Evolutionary conservation across 2,797 vertebrate species (phyloP).

Genomic region (Pristis pectinata): DNA sequence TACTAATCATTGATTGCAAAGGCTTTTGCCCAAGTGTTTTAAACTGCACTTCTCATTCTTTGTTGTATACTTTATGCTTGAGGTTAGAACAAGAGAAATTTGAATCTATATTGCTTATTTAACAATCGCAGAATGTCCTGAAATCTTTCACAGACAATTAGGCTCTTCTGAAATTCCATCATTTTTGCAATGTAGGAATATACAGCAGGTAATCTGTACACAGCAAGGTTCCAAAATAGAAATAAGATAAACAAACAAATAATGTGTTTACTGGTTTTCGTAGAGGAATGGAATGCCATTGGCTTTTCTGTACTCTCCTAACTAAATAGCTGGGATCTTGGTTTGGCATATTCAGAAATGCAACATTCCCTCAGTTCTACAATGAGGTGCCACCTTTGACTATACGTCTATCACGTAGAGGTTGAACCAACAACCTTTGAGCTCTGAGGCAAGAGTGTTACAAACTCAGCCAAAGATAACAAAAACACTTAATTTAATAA

Average conservation of each 20-base stretch:
- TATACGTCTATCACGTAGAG: neutral
- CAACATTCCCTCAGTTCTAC: neutral
- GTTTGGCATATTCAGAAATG: neutral
- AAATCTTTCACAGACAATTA: neutral
- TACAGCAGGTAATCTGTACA: neutral
- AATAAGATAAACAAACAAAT: neutral
- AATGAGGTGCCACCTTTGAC: neutral
- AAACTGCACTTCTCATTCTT: neutral
- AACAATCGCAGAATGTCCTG: neutral
- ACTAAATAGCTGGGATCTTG: neutral
- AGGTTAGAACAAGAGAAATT: neutral
- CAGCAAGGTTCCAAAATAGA: neutral
- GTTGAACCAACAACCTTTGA: neutral
- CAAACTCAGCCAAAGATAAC: neutral
- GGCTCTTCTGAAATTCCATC: neutral
- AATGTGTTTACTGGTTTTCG: neutral
- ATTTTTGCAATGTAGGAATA: neutral
- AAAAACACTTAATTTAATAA: neutral
- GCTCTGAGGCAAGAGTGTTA: neutral
- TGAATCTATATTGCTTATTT: neutral
- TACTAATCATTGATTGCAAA: neutral
- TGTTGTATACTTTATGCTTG: neutral
- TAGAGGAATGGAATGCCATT: neutral
- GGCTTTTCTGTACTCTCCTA: neutral
- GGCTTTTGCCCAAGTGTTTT: neutral